Conservation (phyloP, 2,888 invertebrate genomes). For the Hirudinaria manillensis region DNA sequence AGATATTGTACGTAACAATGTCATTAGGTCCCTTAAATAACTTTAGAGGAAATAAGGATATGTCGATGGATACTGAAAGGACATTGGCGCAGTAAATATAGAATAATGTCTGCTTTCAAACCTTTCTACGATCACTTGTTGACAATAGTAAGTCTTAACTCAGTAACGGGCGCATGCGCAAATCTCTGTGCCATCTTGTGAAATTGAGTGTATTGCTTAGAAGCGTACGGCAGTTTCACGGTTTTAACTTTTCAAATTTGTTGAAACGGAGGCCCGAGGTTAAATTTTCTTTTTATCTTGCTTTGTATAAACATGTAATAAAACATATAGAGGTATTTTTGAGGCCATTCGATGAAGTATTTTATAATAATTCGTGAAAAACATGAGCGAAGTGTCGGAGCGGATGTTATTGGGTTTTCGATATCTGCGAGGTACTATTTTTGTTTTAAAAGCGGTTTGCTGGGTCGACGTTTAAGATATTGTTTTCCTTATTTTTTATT, state of each 20-base stretch:
- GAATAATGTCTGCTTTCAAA: too few relatives aligned
- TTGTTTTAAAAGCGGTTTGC: conserved; percentile 10
- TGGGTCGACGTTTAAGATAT: neutral
- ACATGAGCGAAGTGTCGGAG: neutral
- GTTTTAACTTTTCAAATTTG: neutral
- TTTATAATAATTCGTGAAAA: conserved; percentile 10
- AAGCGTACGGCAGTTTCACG: neutral
- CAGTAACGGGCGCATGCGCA: conserved; percentile 14
- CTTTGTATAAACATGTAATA: neutral
- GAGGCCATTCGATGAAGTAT: neutral
- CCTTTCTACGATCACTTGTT: conserved; percentile 5
- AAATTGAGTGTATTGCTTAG: conserved; percentile 13
- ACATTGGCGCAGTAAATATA: too few relatives aligned
- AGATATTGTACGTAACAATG: too few relatives aligned
- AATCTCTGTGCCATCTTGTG: conserved; percentile 8
- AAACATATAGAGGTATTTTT: neutral
- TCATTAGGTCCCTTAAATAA: too few relatives aligned
- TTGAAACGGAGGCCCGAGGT: neutral
- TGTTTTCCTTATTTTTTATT: neutral
- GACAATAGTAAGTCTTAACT: conserved; percentile 15
- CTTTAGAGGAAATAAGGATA: too few relatives aligned
- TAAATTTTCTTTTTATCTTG: conserved; percentile 14
- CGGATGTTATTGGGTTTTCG: neutral
- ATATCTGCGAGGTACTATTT: conserved; percentile 10
- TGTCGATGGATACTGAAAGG: too few relatives aligned